A percentile compares a stretch with the other conserved stretches of the same genome.
Evolutionary conservation across 2,888 invertebrate genomes (phyloP).

Genomic region (Furcula furcula): DNA sequence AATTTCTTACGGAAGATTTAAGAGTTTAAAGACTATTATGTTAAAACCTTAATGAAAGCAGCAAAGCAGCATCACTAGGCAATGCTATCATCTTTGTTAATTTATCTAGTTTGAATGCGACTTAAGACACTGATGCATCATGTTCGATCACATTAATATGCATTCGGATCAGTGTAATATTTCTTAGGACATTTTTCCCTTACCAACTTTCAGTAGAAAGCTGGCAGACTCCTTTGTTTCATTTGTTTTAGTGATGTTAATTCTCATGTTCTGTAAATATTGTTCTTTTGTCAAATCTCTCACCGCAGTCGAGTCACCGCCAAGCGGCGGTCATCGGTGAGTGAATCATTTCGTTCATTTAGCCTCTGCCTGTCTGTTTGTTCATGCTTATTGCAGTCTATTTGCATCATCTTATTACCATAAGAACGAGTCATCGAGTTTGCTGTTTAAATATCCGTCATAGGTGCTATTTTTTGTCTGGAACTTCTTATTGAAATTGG

Average conservation of each 20-base stretch:
- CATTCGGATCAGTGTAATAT: background rate
- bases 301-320: conserved; percentile 16
- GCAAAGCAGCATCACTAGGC: no score
- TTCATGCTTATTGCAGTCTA: conserved; percentile 43
- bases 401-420: conserved; percentile 40
- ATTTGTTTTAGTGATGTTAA: conserved; percentile 22
- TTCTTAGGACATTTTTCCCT: background rate
- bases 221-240: conserved; percentile 23
- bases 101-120: no score
- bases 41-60: no score
- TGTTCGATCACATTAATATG: background rate
- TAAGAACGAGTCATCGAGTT: conserved; percentile 39
- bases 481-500: background rate
- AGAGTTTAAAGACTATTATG: no score
- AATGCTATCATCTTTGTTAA: no score
- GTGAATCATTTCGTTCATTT: conserved; percentile 53
- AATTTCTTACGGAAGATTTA: no score
- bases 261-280: conserved; percentile 17
- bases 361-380: conserved; percentile 48
- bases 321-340: conserved; percentile 14
- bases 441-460: conserved; percentile 20
- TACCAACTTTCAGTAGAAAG: conserved; percentile 13
- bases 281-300: conserved; percentile 22
- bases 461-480: conserved; percentile 18
- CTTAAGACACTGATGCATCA: background rate